Evolutionary conservation across 2,797 vertebrate species (phyloP).

Genomic region (Pseudomugil gertrudae): DNA sequence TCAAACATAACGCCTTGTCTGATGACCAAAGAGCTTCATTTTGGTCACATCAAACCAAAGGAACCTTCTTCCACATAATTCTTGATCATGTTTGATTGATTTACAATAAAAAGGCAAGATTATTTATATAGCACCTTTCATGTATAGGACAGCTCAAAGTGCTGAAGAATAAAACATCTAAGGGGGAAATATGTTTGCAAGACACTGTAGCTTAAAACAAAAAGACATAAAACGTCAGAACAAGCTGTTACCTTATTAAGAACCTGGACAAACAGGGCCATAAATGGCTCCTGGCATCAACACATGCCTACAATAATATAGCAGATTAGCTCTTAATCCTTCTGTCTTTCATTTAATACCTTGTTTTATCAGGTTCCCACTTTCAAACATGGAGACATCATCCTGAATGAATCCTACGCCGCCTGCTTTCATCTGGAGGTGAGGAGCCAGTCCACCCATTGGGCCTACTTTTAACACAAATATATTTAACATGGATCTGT

Average conservation of each 20-base stretch:
- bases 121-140: too few species aligned
- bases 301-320: not conserved
- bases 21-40: too few species aligned
- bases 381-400: conserved; percentile 74
- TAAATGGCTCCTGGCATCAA: not conserved
- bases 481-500: not conserved
- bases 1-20: too few species aligned
- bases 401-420: conserved; percentile 76
- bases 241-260: not conserved
- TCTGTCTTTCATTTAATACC: not conserved
- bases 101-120: too few species aligned
- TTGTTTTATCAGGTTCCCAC: conserved; percentile 69
- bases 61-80: too few species aligned
- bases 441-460: conserved; percentile 14
- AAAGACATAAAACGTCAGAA: not conserved
- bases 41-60: too few species aligned
- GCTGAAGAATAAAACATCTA: too few species aligned
- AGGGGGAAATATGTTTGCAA: too few species aligned
- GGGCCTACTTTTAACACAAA: not conserved
- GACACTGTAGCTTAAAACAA: too few species aligned
- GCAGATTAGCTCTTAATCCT: not conserved
- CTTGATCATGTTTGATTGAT: too few species aligned
- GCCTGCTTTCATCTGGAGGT: conserved; percentile 82
- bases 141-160: too few species aligned
- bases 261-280: too few species aligned